Conservation (phyloP, 2,797 vertebrate species). For the Rhinichthys osculus region DNA sequence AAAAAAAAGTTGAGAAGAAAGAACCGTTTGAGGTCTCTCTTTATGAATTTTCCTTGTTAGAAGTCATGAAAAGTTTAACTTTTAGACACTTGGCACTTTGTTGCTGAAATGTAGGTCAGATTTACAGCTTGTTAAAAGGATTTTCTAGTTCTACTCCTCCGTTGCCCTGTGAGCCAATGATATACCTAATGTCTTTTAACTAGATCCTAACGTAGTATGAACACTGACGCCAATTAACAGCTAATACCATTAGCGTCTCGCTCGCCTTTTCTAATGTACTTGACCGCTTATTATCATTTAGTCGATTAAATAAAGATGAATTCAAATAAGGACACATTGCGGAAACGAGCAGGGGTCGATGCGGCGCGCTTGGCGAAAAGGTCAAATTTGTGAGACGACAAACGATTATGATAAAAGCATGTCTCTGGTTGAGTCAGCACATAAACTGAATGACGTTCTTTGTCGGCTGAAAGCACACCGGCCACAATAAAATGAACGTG, state of each 20-base stretch:
- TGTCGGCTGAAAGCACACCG: constrained; percentile 5
- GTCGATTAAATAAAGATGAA: constrained; percentile 32
- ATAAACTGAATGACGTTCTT: constrained; percentile 12
- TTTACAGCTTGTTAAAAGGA: constrained; percentile 47
- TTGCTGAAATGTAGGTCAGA: constrained; percentile 53
- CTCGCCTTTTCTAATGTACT: constrained; percentile 36
- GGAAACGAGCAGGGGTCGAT: neutral
- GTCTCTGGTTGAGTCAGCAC: constrained; percentile 14
- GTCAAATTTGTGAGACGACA: constrained; percentile 20
- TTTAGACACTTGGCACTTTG: constrained; percentile 48
- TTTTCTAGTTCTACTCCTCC: constrained; percentile 16
- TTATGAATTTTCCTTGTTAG: constrained; percentile 33
- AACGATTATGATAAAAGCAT: neutral
- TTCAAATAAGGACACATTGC: constrained; percentile 12
- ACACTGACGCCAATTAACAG: constrained; percentile 35
- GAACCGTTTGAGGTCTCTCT: constrained; percentile 32
- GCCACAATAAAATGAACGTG: constrained; percentile 28
- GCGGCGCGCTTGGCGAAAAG: neutral
- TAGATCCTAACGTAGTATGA: constrained; percentile 37
- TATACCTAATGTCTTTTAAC: constrained; percentile 38
- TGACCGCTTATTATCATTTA: constrained; percentile 35
- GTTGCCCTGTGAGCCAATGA: constrained; percentile 27
- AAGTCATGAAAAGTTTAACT: constrained; percentile 47
- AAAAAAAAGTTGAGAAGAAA: constrained; percentile 35
- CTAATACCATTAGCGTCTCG: constrained; percentile 35